Conservation (phyloP, 2,888 invertebrate genomes). For the Hirtodrosophila alboralis region DNA sequence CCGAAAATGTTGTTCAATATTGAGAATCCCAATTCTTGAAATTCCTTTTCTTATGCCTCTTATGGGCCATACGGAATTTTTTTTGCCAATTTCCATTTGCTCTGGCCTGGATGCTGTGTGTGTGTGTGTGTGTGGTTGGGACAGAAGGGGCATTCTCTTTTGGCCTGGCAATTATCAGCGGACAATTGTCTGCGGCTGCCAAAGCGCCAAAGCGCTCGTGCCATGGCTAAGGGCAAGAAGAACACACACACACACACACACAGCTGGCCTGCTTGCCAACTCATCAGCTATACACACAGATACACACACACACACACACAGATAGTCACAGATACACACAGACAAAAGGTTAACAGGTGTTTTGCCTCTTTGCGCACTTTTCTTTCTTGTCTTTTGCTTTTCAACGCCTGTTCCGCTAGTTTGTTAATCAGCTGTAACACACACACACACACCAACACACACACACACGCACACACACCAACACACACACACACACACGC, state of each 20-base stretch:
- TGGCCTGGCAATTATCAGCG: neutral
- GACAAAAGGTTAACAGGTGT: slow-evolving; percentile 67
- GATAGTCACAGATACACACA: slow-evolving; percentile 4
- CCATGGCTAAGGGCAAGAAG: slow-evolving; percentile 29
- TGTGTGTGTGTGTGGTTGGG: neutral
- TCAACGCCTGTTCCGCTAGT: slow-evolving; percentile 16
- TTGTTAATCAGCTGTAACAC: slow-evolving; percentile 45
- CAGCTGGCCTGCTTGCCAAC: slow-evolving; percentile 43
- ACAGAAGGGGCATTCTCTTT: neutral
- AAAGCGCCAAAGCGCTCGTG: slow-evolving; percentile 38
- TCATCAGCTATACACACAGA: slow-evolving; percentile 39
- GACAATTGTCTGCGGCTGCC: neutral
- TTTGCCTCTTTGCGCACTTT: slow-evolving; percentile 65
- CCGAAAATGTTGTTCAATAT: slow-evolving; percentile 8
- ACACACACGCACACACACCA: slow-evolving; percentile 5
- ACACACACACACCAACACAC: slow-evolving; percentile 18
- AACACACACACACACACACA: slow-evolving; percentile 14
- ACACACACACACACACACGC: slow-evolving; percentile 3
- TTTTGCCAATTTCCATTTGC: slow-evolving; percentile 42
- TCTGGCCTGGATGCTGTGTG: neutral
- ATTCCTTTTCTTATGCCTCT: slow-evolving; percentile 46
- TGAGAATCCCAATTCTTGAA: slow-evolving; percentile 35
- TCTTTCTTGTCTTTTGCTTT: slow-evolving; percentile 21
- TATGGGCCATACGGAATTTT: slow-evolving; percentile 46
- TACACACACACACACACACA: slow-evolving; percentile 3